Evolutionary conservation across 2,888 invertebrate species (phyloP), one percentile per base, ranked within the genome.

Genomic region (Rhagophthalmus giganteus): DNA sequence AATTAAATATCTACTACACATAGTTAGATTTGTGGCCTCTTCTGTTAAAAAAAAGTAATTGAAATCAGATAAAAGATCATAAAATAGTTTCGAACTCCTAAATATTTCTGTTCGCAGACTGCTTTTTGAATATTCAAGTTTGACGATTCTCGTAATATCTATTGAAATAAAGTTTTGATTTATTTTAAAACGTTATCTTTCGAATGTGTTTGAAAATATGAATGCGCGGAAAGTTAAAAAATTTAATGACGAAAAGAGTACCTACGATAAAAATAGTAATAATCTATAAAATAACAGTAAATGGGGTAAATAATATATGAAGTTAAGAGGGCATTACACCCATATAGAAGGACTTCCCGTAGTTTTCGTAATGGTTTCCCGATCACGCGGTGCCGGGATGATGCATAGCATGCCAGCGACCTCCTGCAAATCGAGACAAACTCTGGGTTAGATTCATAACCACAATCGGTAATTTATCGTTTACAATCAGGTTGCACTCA

Each of bases 351-450:
- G 53, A 48, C 48, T 42, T 48, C 48, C 48, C 33, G 47, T 28
- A 38, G 48, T 39, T 53, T 42, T 16, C 30, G 25, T 53, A 53
- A 53, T 53, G 48, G 53, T 33, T 53, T 53, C 38, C 41, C 41
- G 48, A 53, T 53, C 53, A 44, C 37, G 44, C 41, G 42, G 52
- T 30, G 41, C 27, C 39, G 20, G 35, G 41, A 53, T 53, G 53
- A 53, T 47, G 42, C 38, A 53, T 53, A n/a, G 33, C 25, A 25
- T 34, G 30, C 33, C 28, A 20, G 40, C 27, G 42, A 39, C 33
- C 38, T 48, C 47, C 47, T 33, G 37, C 37, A 26, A 40, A 32
- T 46, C 48, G 24, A 42, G 42, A 53, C 48, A 48, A 39, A 42
- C 42, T 42, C 42, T 14, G 37, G 27, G 42, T 48, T 42, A 38